A percentile compares a stretch with the other conserved stretches of the same genome.
Conservation (phyloP, 2,888 invertebrate genomes). For the Trichogramma evanescens region DNA sequence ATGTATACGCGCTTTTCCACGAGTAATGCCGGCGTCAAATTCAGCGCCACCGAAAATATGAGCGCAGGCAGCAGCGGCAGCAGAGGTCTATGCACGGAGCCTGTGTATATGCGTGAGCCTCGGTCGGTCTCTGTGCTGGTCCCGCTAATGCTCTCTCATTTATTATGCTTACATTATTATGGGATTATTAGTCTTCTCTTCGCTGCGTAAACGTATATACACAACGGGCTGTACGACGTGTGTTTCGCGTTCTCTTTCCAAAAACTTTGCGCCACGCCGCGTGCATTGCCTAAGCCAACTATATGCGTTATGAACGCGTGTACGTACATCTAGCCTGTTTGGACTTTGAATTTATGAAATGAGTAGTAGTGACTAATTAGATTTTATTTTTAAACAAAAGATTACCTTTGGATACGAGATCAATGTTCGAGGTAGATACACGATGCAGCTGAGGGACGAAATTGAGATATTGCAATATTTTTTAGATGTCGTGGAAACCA, state of each 20-base stretch:
- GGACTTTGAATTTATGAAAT: too few species aligned
- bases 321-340: too few species aligned
- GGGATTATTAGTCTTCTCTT: conserved; percentile 43
- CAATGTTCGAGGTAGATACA: too few species aligned
- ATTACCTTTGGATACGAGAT: neutral
- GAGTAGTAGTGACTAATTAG: too few species aligned
- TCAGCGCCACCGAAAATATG: conserved; percentile 46
- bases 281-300: neutral
- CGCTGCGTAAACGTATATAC: neutral
- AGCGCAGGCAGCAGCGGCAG: conserved; percentile 33
- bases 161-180: conserved; percentile 47
- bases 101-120: conserved; percentile 10
- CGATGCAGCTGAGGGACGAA: too few species aligned
- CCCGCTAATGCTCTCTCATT: conserved; percentile 44
- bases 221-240: neutral
- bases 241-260: neutral
- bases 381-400: conserved; percentile 20
- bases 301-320: too few species aligned
- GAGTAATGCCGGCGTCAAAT: conserved; percentile 46
- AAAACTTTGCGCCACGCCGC: conserved; percentile 4
- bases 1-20: conserved; percentile 40
- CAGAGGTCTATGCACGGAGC: too few species aligned
- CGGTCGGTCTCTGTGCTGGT: conserved; percentile 27
- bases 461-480: too few species aligned
- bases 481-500: too few species aligned